These are phyloP conservation scores for Heterochromis multidens DNA, from an alignment of 2,113 vertebrate genomes.

Conservation along the genomic window DNA sequence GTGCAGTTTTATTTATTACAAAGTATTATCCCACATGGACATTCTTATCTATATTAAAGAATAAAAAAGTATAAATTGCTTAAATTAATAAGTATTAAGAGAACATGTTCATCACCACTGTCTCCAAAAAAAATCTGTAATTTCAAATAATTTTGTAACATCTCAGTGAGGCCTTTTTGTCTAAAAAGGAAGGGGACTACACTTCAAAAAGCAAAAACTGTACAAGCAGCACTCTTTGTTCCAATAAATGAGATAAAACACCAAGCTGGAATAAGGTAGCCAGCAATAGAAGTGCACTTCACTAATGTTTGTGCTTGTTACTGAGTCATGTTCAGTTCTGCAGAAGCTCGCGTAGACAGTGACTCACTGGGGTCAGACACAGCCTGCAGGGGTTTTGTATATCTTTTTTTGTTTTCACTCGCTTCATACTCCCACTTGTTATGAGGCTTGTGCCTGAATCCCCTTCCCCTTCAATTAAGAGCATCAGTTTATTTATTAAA, in stretches of 20 bases:
- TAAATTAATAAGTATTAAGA: neutral
- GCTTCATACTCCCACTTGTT: conserved; percentile 33
- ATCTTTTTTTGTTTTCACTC: conserved; percentile 12
- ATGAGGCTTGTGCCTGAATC: neutral
- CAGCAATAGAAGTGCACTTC: conserved; percentile 11
- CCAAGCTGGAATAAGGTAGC: neutral
- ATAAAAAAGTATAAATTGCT: neutral
- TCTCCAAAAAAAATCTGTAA: neutral
- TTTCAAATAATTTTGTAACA: neutral
- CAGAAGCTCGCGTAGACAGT: conserved; percentile 48
- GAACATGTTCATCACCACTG: neutral
- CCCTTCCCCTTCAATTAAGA: conserved; percentile 22
- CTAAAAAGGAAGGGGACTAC: neutral
- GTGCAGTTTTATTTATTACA: too few species aligned
- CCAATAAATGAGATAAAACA: neutral
- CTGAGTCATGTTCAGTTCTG: conserved; percentile 39
- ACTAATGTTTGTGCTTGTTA: conserved; percentile 3
- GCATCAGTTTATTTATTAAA: conserved; percentile 22
- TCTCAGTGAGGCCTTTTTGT: neutral
- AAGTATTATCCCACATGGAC: too few species aligned
- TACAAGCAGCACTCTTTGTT: neutral
- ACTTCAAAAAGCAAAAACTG: neutral
- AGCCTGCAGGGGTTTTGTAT: conserved; percentile 41
- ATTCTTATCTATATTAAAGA: too few species aligned
- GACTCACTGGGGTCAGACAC: conserved; percentile 62